Evolutionary conservation across 2,113 vertebrate species (phyloP).

Genomic region (Numenius arquata): DNA sequence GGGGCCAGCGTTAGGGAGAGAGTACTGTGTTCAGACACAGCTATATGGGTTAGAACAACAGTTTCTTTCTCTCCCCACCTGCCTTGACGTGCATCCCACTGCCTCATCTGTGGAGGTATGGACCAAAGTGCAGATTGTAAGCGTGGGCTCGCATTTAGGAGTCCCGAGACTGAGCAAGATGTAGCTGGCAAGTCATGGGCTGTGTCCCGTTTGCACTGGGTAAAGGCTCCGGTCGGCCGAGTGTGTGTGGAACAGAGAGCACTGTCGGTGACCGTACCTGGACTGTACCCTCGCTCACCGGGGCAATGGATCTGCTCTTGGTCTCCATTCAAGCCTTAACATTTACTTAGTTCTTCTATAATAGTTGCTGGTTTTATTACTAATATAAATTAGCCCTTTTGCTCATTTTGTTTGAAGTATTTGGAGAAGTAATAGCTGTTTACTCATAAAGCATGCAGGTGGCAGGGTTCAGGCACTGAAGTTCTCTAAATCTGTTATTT

Average conservation of each 20-base stretch:
- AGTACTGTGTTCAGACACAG: fast-evolving
- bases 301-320: not conserved
- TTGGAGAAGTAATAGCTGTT: not conserved
- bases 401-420: not conserved
- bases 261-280: fast-evolving
- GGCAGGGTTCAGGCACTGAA: not conserved
- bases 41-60: fast-evolving
- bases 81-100: fast-evolving
- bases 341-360: not conserved
- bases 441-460: not conserved
- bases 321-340: fast-evolving
- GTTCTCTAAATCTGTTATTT: not conserved
- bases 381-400: not conserved
- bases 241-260: fast-evolving
- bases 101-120: fast-evolving
- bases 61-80: fast-evolving
- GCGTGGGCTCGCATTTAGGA: not conserved
- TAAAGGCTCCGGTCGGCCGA: fast-evolving
- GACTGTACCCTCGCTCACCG: fast-evolving
- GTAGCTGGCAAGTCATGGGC: fast-evolving
- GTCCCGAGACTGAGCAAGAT: not conserved
- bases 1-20: not conserved
- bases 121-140: not conserved
- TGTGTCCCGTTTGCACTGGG: not conserved
- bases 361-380: not conserved